These are phyloP conservation scores for Eptesicus fuscus DNA, from an alignment of 2,113 vertebrate species.

Conservation along the genomic window DNA sequence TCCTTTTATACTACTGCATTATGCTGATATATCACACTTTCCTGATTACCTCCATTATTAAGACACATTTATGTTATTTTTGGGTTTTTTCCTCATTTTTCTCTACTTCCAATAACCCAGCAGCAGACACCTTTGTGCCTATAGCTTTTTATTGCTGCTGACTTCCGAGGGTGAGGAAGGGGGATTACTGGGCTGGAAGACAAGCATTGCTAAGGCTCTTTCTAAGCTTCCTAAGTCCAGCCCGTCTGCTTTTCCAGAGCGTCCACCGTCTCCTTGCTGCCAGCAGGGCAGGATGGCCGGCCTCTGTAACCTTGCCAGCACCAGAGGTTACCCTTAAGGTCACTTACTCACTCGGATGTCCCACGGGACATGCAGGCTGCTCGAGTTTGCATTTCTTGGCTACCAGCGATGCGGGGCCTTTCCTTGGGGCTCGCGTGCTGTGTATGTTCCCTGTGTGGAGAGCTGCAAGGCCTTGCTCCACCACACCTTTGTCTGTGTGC, in stretches of 20 bases:
- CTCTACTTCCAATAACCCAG: not conserved
- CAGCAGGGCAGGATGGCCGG: not conserved
- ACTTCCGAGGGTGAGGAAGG: not conserved
- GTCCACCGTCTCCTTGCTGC: rapidly evolving
- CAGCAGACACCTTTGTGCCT: not conserved
- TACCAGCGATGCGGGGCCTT: not conserved
- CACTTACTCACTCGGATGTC: not conserved
- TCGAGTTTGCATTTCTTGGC: not conserved
- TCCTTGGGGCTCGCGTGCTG: not conserved
- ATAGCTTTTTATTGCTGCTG: not conserved
- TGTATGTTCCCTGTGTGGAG: not conserved
- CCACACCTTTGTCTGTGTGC: not conserved
- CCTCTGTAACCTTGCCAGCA: not conserved
- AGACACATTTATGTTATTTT: not conserved
- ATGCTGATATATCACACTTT: not conserved
- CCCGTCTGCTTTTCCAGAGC: not conserved
- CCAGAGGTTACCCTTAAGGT: not conserved
- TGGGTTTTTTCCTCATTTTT: not conserved
- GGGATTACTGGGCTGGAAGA: not conserved
- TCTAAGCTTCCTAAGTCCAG: not conserved
- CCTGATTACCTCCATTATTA: not conserved
- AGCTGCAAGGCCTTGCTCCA: not conserved
- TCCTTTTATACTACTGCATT: not conserved
- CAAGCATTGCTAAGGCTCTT: not conserved
- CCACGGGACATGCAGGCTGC: not conserved